Evolutionary conservation across 2,888 invertebrate species (phyloP).

Genomic region (Merodon equestris): DNA sequence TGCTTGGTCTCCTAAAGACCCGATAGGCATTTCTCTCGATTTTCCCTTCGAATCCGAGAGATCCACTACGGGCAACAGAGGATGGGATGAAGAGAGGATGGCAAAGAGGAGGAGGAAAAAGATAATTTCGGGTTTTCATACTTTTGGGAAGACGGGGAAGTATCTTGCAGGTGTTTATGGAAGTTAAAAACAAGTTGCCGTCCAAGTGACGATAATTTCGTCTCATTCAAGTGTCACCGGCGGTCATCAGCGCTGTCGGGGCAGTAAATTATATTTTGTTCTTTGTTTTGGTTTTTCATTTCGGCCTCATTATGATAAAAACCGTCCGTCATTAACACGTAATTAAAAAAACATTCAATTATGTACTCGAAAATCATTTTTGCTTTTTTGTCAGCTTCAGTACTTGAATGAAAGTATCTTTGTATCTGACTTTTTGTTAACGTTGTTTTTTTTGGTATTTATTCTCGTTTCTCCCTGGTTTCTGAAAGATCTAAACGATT

Average conservation of each 20-base stretch:
- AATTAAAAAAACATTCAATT: conserved; percentile 63
- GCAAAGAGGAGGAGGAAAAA: too few relatives aligned
- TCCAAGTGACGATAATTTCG: conserved; percentile 14
- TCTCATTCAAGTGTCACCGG: conserved; percentile 22
- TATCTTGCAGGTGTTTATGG: conserved; percentile 23
- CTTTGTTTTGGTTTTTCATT: too few relatives aligned
- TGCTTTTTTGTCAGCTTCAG: conserved; percentile 11
- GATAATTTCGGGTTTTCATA: too few relatives aligned
- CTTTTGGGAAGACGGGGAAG: neutral
- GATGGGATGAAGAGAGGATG: neutral
- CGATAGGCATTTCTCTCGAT: conserved; percentile 39
- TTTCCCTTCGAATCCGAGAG: conserved; percentile 13
- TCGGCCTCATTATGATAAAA: conserved; percentile 11
- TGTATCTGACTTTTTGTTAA: too few relatives aligned
- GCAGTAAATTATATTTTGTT: too few relatives aligned
- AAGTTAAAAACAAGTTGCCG: conserved; percentile 20
- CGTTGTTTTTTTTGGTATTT: conserved; percentile 23
- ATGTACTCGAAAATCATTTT: conserved; percentile 39
- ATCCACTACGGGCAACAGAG: conserved; percentile 16
- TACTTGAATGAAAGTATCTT: conserved; percentile 1
- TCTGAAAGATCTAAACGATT: conserved; percentile 42
- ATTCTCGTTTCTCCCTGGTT: too few relatives aligned
- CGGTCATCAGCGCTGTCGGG: conserved; percentile 19
- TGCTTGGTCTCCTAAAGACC: conserved; percentile 25
- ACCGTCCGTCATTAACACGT: conserved; percentile 49